Evolutionary conservation across 2,113 vertebrate species (phyloP).

Genomic region (Gasterosteus nipponicus): DNA sequence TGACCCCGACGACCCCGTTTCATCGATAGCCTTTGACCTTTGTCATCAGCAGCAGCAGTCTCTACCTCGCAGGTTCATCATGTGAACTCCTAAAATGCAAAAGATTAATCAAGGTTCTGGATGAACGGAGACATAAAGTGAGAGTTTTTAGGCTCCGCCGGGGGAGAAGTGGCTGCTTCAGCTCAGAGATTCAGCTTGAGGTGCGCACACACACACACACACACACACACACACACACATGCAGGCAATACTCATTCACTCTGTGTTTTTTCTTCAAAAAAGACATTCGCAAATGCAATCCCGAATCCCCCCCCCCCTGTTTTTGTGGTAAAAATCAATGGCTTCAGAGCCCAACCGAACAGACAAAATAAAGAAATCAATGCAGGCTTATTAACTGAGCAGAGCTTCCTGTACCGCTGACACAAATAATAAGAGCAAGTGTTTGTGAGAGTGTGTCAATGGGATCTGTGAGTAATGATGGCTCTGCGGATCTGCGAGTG

Average conservation of each 20-base stretch:
- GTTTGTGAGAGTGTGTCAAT: slow-evolving; percentile 4
- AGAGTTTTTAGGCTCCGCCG: slow-evolving; percentile 56
- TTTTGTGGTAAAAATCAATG: slow-evolving; percentile 68
- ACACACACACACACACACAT: background rate
- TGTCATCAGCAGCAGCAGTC: slow-evolving; percentile 27
- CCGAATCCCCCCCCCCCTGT: slow-evolving; percentile 8
- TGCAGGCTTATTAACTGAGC: slow-evolving; percentile 71
- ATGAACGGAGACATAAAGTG: slow-evolving; percentile 21
- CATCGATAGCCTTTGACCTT: slow-evolving; percentile 44
- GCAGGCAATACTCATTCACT: slow-evolving; percentile 40
- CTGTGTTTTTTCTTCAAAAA: slow-evolving; percentile 40
- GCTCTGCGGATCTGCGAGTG: slow-evolving; percentile 46
- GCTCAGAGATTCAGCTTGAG: slow-evolving; percentile 43
- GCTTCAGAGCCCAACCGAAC: slow-evolving; percentile 50
- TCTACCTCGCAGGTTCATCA: slow-evolving; percentile 32
- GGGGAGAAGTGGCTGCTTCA: slow-evolving; percentile 51
- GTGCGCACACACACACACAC: slow-evolving; percentile 9
- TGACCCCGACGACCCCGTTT: background rate
- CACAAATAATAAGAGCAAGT: slow-evolving; percentile 41
- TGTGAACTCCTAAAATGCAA: slow-evolving; percentile 50
- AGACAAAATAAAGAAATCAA: slow-evolving; percentile 75
- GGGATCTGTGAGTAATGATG: slow-evolving; percentile 52
- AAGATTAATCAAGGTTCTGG: slow-evolving; percentile 58
- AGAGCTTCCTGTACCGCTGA: slow-evolving; percentile 58
- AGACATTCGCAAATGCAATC: slow-evolving; percentile 52